phyloP scores from a whole-genome alignment of 2,113 vertebrate species.

The Zosterops pallidus region DNA sequence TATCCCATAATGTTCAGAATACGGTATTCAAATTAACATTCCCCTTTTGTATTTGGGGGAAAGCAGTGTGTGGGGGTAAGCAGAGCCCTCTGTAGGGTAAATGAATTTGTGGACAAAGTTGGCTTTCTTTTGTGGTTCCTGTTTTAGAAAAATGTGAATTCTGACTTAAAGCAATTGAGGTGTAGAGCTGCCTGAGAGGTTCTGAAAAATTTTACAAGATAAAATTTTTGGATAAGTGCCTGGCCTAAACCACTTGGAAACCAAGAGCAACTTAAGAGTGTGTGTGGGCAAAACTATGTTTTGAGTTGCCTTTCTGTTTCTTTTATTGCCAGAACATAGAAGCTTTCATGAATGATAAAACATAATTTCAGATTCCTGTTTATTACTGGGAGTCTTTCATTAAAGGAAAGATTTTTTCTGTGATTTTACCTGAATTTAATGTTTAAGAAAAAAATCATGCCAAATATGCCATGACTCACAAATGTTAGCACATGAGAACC shows the following conservation, averaged over 20 bases:
- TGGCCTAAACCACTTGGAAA: neutral
- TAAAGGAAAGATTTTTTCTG: neutral
- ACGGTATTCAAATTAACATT: neutral
- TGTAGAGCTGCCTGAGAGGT: neutral
- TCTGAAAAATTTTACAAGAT: neutral
- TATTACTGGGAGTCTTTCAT: neutral
- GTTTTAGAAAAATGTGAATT: neutral
- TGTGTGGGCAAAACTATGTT: neutral
- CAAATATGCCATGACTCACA: neutral
- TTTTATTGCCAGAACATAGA: neutral
- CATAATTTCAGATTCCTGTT: neutral
- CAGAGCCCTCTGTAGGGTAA: neutral
- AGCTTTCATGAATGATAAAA: neutral
- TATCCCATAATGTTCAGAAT: neutral
- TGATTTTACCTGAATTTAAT: neutral
- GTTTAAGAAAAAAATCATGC: neutral
- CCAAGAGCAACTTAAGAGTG: neutral
- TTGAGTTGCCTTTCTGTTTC: neutral
- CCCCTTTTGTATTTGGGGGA: neutral
- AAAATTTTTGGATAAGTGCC: neutral
- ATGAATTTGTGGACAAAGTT: neutral
- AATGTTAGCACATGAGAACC: neutral
- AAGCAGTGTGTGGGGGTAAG: neutral
- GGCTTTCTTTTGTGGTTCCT: neutral
- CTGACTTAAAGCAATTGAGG: neutral